Percentiles rank a stretch among this genome's conserved stretches.
Evolutionary conservation across 2,797 vertebrate genomes (phyloP).

Genomic region (Sebastes kiyomatsui): DNA sequence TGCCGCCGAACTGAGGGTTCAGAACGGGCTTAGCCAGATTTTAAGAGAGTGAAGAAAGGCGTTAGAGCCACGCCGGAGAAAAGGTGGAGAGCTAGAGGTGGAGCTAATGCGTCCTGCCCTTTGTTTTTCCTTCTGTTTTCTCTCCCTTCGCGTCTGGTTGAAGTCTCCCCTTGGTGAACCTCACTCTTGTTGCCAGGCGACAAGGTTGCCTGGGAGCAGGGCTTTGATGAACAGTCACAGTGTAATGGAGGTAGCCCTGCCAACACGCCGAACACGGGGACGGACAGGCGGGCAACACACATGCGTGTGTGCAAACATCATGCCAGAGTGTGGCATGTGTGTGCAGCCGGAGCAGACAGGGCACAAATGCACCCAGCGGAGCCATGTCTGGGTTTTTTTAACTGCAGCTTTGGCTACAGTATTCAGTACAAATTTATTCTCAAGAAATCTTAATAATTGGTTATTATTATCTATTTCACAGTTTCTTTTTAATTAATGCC

Average conservation of each 20-base stretch:
- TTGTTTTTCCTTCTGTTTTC: constrained; percentile 47
- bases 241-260: constrained; percentile 60
- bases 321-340: not conserved
- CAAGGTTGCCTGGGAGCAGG: constrained; percentile 79
- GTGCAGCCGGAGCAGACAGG: not conserved
- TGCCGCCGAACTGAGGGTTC: not conserved
- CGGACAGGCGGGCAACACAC: constrained; percentile 43
- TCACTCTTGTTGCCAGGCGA: constrained; percentile 81
- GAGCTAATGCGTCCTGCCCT: constrained; percentile 31
- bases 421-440: not conserved
- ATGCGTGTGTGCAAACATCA: constrained; percentile 19
- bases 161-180: constrained; percentile 67
- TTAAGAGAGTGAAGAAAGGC: not conserved
- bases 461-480: not conserved
- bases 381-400: not conserved
- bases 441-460: not conserved
- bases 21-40: not conserved
- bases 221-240: constrained; percentile 79
- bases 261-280: constrained; percentile 37
- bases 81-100: constrained; percentile 14
- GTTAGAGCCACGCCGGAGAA: not conserved
- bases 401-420: not conserved
- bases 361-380: not conserved
- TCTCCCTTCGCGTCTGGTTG: constrained; percentile 48
- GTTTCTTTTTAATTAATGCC: not conserved